These are phyloP conservation scores for Gadus macrocephalus DNA, from an alignment of 2,113 vertebrate genomes.

Conservation along the genomic window DNA sequence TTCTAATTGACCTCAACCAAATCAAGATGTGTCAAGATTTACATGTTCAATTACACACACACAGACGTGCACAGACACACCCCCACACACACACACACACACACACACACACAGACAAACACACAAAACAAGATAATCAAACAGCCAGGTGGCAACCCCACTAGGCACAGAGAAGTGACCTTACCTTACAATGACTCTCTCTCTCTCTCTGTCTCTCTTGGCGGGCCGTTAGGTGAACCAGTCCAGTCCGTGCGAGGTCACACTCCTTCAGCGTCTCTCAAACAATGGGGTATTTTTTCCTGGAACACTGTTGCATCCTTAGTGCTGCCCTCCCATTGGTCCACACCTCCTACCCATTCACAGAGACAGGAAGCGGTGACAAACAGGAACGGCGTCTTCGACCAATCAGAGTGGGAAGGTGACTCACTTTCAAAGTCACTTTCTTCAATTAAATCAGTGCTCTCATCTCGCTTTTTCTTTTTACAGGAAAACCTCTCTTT, in stretches of 20 bases:
- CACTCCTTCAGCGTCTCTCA: constrained; percentile 49
- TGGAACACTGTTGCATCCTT: constrained; percentile 71
- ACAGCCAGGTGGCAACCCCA: not conserved
- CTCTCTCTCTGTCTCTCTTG: too few relatives aligned
- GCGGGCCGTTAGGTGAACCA: not conserved
- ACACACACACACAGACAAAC: not conserved
- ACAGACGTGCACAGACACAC: not conserved
- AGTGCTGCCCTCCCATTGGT: constrained; percentile 55
- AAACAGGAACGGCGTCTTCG: constrained; percentile 46
- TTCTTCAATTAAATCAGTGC: constrained; percentile 38
- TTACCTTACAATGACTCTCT: constrained; percentile 41
- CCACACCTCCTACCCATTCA: constrained; percentile 40
- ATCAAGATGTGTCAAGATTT: not conserved
- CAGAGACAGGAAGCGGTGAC: constrained; percentile 69
- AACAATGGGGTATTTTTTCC: constrained; percentile 75
- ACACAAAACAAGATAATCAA: not conserved
- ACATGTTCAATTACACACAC: not conserved
- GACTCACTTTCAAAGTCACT: constrained; percentile 65
- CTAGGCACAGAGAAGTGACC: not conserved
- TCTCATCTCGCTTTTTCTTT: constrained; percentile 17
- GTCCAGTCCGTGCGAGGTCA: constrained; percentile 41
- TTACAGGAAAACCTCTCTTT: constrained; percentile 12
- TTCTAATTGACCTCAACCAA: too few relatives aligned
- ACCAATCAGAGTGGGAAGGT: constrained; percentile 50
- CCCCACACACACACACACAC: not conserved